A percentile compares a stretch with the other conserved stretches of the same genome.
Evolutionary conservation across 2,888 invertebrate species (phyloP).

Genomic region (Polymixis flavicincta): DNA sequence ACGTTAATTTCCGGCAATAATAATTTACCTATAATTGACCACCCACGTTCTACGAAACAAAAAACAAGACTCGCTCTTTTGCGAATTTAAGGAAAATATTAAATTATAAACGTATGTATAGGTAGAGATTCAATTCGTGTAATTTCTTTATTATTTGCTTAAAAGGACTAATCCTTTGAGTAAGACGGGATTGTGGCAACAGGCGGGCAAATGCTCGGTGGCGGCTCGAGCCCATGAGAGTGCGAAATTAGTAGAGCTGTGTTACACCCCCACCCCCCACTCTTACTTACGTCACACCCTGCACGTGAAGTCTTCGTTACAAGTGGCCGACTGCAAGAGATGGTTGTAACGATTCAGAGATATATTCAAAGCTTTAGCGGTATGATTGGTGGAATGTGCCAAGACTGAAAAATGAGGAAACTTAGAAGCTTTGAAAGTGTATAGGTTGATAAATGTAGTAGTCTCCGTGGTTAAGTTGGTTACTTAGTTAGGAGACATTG

Average conservation of each 20-base stretch:
- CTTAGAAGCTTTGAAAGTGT: conserved; percentile 26
- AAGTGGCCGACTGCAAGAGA: conserved; percentile 65
- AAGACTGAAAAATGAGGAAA: conserved; percentile 37
- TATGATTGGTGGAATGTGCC: conserved; percentile 45
- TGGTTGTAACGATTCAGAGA: conserved; percentile 50
- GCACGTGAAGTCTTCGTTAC: conserved; percentile 67
- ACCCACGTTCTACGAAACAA: conserved; percentile 51
- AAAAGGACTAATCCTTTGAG: conserved; percentile 76
- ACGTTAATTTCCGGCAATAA: conserved; percentile 47
- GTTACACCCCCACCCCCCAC: conserved; percentile 68
- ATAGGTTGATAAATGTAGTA: conserved; percentile 13
- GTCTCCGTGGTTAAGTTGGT: conserved; percentile 1
- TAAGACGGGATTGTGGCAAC: conserved; percentile 78
- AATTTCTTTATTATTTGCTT: conserved; percentile 77
- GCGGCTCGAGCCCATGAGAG: conserved; percentile 79
- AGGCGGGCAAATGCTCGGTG: conserved; percentile 72
- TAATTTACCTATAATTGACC: conserved; percentile 51
- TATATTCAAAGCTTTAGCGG: conserved; percentile 50
- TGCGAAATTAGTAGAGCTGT: conserved; percentile 83
- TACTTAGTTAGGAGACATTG: conserved; percentile 11
- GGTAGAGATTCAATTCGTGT: conserved; percentile 67
- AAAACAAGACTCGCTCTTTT: conserved; percentile 24
- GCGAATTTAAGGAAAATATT: conserved; percentile 36
- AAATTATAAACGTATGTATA: conserved; percentile 36
- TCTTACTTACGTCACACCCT: conserved; percentile 68